Percentiles rank a stretch among this genome's conserved stretches.
Conservation (phyloP, 2,888 invertebrate genomes). For the Orthonevra nobilis region DNA sequence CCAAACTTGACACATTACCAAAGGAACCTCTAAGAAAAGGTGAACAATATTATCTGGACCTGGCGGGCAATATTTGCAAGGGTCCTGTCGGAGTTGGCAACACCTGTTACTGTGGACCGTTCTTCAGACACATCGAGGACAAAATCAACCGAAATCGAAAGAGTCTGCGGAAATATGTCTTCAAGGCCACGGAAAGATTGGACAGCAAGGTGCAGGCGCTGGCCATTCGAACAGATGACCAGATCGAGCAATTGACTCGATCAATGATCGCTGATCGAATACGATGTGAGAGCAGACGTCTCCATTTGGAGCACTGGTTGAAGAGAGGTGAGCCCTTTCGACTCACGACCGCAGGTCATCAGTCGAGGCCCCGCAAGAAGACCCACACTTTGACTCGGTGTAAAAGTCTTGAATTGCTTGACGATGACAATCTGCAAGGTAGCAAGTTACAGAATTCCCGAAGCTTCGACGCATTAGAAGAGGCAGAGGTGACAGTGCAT, state of each 20-base stretch:
- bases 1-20: conserved; percentile 91
- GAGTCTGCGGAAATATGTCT: conserved; percentile 83
- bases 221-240: conserved; percentile 87
- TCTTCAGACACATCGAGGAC: conserved; percentile 93
- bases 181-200: conserved; percentile 88
- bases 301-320: conserved; percentile 86
- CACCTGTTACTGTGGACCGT: conserved; percentile 95
- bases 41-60: conserved; percentile 95
- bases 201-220: conserved; percentile 90
- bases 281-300: conserved; percentile 82
- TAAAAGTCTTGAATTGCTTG: conserved; percentile 86
- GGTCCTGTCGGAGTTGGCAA: conserved; percentile 97
- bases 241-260: conserved; percentile 85
- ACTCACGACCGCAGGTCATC: conserved; percentile 81
- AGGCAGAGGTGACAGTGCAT: conserved; percentile 72
- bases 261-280: conserved; percentile 78
- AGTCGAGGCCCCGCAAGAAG: conserved; percentile 82
- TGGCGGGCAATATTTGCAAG: conserved; percentile 96
- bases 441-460: conserved; percentile 78
- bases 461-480: conserved; percentile 81
- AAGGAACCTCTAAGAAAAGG: conserved; percentile 92
- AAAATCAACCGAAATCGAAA: conserved; percentile 87
- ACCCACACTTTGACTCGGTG: conserved; percentile 84
- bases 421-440: conserved; percentile 75
- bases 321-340: conserved; percentile 84